phyloP scores from a whole-genome alignment of 2,797 vertebrate genomes.

The Thripadectes ignobilis region DNA sequence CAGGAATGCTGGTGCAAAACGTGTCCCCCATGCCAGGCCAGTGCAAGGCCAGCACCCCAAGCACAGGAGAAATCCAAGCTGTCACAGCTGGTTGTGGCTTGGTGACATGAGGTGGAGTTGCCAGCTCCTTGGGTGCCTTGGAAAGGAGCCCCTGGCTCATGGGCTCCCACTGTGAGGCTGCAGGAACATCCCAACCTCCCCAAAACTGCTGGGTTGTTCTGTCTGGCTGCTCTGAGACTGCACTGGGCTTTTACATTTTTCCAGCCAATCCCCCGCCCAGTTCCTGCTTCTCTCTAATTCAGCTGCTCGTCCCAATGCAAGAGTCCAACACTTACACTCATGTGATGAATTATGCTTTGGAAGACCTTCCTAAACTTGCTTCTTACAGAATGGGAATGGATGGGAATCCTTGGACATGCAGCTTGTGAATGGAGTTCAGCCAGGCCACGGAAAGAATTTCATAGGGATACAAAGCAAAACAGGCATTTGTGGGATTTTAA shows the following conservation, averaged over 20 bases:
- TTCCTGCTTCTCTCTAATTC: not conserved
- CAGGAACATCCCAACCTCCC: not conserved
- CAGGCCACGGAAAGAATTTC: not conserved
- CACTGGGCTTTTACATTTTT: not conserved
- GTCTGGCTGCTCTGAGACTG: not conserved
- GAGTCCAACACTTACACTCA: accelerated
- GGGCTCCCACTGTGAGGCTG: not conserved
- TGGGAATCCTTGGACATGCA: not conserved
- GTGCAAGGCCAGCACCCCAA: accelerated
- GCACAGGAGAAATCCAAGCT: not conserved
- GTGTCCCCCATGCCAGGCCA: not conserved
- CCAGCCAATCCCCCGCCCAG: not conserved
- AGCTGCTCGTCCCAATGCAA: not conserved
- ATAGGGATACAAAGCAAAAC: not conserved
- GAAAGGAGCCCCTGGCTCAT: not conserved
- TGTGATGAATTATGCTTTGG: not conserved
- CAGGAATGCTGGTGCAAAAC: not conserved
- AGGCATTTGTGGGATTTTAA: not conserved
- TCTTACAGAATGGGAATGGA: not conserved
- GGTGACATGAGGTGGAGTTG: not conserved
- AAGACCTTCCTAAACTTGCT: not conserved
- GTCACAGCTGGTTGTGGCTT: not conserved
- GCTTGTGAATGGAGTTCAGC: not conserved
- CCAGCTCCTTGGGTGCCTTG: not conserved
- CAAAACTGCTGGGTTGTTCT: not conserved